Evolutionary conservation across 2,113 vertebrate species (phyloP).

Genomic region (Porphyrio hochstetteri): DNA sequence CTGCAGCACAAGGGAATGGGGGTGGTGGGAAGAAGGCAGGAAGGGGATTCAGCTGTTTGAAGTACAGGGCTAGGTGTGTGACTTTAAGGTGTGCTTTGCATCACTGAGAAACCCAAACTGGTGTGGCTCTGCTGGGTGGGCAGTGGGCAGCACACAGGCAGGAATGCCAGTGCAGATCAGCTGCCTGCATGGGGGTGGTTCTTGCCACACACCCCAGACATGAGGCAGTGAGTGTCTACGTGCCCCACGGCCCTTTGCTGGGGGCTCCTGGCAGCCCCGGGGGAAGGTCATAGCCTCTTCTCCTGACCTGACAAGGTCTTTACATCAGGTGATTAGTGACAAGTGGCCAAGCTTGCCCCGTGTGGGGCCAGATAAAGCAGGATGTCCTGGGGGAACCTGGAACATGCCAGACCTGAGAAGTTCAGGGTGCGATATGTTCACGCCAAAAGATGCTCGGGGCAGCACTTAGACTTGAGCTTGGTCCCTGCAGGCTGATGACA

Average conservation of each 20-base stretch:
- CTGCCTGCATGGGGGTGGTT: background rate
- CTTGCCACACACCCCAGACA: fast-evolving
- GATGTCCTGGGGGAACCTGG: background rate
- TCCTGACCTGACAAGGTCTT: background rate
- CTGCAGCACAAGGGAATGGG: background rate
- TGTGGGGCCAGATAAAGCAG: background rate
- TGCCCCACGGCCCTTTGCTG: fast-evolving
- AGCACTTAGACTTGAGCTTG: fast-evolving
- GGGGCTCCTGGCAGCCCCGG: background rate
- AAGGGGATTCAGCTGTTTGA: background rate
- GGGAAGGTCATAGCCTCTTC: background rate
- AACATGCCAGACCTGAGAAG: background rate
- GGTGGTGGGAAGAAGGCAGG: constrained; percentile 13
- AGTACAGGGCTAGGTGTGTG: background rate
- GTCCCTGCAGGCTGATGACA: too few species aligned
- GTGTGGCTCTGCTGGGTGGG: fast-evolving
- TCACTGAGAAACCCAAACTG: background rate
- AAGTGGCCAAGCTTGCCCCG: background rate
- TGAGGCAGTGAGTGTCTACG: fast-evolving
- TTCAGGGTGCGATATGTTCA: background rate
- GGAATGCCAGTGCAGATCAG: background rate
- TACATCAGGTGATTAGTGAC: background rate
- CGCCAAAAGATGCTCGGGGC: background rate
- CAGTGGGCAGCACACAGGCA: background rate
- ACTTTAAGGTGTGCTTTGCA: background rate